A percentile compares a stretch with the other conserved stretches of the same genome.
Evolutionary conservation across 2,113 vertebrate genomes (phyloP).

Genomic region (Microtus richardsoni): DNA sequence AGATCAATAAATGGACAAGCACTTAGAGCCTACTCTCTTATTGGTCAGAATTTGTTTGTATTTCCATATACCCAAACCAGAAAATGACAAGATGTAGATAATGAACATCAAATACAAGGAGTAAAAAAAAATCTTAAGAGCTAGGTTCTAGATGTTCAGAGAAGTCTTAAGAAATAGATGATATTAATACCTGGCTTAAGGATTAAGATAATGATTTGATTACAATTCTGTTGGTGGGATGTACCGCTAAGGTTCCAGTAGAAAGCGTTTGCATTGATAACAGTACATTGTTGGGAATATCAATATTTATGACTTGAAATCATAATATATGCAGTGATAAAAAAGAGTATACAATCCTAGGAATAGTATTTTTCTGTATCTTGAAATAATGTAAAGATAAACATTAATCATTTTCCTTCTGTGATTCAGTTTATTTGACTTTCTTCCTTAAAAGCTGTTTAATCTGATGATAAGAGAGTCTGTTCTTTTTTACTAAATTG

Average conservation of each 20-base stretch:
- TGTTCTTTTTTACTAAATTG: not conserved
- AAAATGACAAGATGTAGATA: not conserved
- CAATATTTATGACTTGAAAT: not conserved
- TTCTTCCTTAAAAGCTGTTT: not conserved
- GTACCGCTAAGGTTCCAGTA: not conserved
- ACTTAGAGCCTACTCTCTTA: conserved; percentile 21
- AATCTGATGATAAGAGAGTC: not conserved
- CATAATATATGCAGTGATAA: not conserved
- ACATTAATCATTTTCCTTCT: not conserved
- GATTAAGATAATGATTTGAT: not conserved
- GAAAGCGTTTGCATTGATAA: conserved; percentile 39
- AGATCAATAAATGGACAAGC: conserved; percentile 44
- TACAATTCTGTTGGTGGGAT: not conserved
- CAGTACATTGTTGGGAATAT: not conserved
- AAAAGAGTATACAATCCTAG: not conserved
- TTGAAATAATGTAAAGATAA: not conserved
- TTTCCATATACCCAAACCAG: not conserved
- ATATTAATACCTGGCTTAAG: not conserved
- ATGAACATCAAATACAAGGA: not conserved
- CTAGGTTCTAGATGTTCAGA: not conserved
- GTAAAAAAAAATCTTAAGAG: not conserved
- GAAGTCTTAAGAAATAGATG: not conserved
- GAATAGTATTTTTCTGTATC: not conserved
- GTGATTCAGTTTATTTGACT: not conserved
- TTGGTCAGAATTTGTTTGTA: conserved; percentile 35